A percentile compares a stretch with the other conserved stretches of the same genome.
These are phyloP conservation scores for Ephestia elutella DNA, from an alignment of 1,140 invertebrate genomes.

Conservation along the genomic window DNA sequence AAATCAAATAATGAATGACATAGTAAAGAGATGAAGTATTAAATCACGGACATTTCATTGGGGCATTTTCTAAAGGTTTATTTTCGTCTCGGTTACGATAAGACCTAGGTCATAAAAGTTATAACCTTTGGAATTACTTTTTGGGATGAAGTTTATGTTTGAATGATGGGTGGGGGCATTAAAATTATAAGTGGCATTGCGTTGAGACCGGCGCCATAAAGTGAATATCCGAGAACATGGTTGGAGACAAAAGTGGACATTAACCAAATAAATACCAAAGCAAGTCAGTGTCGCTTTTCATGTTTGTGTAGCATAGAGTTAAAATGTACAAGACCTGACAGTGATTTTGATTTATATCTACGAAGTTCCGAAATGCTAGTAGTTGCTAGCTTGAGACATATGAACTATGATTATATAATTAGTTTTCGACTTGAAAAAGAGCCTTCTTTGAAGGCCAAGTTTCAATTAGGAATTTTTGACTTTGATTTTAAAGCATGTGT, in stretches of 20 bases:
- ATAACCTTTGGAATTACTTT: conserved; percentile 7
- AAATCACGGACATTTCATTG: not conserved
- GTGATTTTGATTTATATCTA: not conserved
- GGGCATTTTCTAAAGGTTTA: not conserved
- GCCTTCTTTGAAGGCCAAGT: too few species aligned
- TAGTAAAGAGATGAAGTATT: not conserved
- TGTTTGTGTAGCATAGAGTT: conserved; percentile 28
- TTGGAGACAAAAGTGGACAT: conserved; percentile 43
- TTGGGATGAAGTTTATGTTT: conserved; percentile 18
- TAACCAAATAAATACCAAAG: conserved; percentile 44
- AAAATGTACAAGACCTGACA: conserved; percentile 3
- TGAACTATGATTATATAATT: too few species aligned
- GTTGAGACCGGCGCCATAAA: conserved; percentile 19
- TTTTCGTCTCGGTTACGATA: not conserved
- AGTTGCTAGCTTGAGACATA: too few species aligned
- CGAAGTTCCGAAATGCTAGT: too few species aligned
- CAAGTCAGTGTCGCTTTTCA: conserved; percentile 33
- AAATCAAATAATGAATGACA: not conserved
- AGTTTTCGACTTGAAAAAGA: too few species aligned
- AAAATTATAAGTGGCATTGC: conserved; percentile 27
- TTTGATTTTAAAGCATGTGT: too few species aligned
- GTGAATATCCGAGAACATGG: conserved; percentile 20
- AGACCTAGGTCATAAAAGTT: conserved; percentile 8
- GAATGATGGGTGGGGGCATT: conserved; percentile 20
- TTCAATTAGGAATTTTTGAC: too few species aligned